Percentiles rank a stretch among this genome's conserved stretches.
These are phyloP conservation scores for Maniola hyperantus DNA, from an alignment of 2,888 invertebrate genomes.

Conservation along the genomic window DNA sequence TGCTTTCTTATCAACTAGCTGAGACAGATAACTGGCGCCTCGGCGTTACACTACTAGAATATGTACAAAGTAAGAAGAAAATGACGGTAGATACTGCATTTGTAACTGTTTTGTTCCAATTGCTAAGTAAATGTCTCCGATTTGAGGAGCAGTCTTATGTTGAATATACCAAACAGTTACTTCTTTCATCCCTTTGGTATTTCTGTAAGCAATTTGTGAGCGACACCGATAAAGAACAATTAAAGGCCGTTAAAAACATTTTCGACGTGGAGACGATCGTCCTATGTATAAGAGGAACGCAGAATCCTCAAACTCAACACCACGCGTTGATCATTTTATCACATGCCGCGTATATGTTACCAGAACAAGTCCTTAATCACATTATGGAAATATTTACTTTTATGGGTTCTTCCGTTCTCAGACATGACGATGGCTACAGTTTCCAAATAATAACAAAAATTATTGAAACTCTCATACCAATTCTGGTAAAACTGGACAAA, in stretches of 20 bases:
- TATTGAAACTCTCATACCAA: slow-evolving; percentile 94
- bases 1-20: slow-evolving; percentile 83
- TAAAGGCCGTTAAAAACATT: slow-evolving; percentile 73
- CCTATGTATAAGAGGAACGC: slow-evolving; percentile 93
- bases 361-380: slow-evolving; percentile 93
- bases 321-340: slow-evolving; percentile 94
- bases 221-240: slow-evolving; percentile 63
- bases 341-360: slow-evolving; percentile 89
- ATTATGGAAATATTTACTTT: slow-evolving; percentile 99
- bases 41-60: slow-evolving; percentile 90
- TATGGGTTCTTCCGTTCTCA: slow-evolving; percentile 95
- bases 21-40: slow-evolving; percentile 89
- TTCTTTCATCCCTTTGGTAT: slow-evolving; percentile 89
- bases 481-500: slow-evolving; percentile 84
- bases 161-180: slow-evolving; percentile 94
- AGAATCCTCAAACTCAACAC: slow-evolving; percentile 97
- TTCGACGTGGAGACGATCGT: slow-evolving; percentile 91
- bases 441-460: slow-evolving; percentile 96
- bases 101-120: slow-evolving; percentile 89
- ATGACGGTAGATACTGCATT: slow-evolving; percentile 85
- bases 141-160: slow-evolving; percentile 91
- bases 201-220: slow-evolving; percentile 84
- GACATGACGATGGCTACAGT: slow-evolving; percentile 97
- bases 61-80: slow-evolving; percentile 92
- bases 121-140: slow-evolving; percentile 89